Base-by-base conservation (phyloP, 30 jellyfish, hydroid and myxozoan genomes). In the Aurelia aurita complex sp. Pacific region DNA sequence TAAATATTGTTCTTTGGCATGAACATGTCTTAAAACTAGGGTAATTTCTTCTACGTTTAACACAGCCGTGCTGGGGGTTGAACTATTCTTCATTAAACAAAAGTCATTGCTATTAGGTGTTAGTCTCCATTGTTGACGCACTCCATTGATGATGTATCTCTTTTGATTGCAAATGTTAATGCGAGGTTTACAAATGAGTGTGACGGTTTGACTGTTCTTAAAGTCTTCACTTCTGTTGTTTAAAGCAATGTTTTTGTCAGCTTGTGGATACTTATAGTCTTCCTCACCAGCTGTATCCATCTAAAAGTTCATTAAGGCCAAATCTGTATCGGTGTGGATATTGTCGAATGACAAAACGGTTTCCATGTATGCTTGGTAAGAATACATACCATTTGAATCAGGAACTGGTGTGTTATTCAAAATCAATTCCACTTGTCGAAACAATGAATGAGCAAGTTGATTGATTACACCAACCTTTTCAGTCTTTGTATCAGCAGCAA, bases 351-450 rank as follows among this genome's bases (percentile, higher is more conserved):
- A 35, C 14, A 73, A 40, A 1, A 69, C 29, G 4, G 57, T 29
- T 69, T 69, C 57, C 17, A 69, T 29, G 40, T 23, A 69, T 69
- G 69, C 43, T 46, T 73, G 83, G 40, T 73, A 73, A 10, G 69
- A 70, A 73, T 73, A 73, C 83, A 73, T 73, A 5, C 68, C 83
- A 54, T 73, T 73, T 7, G 83, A 50, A 10, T 73, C 83, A 2
- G 83, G 42, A 3, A 73, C 70, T 5, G 83, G 83, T 46, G 69
- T 73, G 83, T 73, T 70, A 46, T 73, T 43, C 53, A 23, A 38
- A 29, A 69, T 50, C 61, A 69, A 7, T 7, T 69, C 79, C 6
- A 69, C 40, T 9, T 69, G 79, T 5, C 40, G 34, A 23, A 51
- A 69, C 33, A 69, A 33, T 2, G 79, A 29, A 6, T 69, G 79